Conservation (phyloP, 2,113 vertebrate species). For the Copsychus sechellarum region DNA sequence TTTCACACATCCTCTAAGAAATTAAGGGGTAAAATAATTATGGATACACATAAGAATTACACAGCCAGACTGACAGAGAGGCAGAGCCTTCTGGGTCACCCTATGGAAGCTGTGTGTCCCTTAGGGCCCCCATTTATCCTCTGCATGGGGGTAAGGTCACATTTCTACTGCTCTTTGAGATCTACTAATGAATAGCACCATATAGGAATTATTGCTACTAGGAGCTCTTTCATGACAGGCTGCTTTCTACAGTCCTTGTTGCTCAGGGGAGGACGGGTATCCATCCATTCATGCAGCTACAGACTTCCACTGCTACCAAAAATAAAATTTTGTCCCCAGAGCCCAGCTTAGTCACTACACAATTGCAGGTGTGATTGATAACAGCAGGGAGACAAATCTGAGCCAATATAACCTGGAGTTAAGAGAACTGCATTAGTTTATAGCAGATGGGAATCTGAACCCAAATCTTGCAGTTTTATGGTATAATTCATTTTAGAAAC, state of each 20-base stretch:
- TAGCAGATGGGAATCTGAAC: neutral
- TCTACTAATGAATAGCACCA: neutral
- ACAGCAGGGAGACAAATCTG: neutral
- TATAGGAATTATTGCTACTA: neutral
- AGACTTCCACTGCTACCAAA: neutral
- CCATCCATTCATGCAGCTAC: neutral
- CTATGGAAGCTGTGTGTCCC: neutral
- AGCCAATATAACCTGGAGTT: neutral
- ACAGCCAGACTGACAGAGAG: neutral
- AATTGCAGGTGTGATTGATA: conserved; percentile 1
- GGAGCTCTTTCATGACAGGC: neutral
- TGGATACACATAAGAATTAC: neutral
- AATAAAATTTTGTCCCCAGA: conserved; percentile 3
- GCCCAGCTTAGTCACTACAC: neutral
- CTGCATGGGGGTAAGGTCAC: neutral
- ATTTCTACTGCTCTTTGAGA: neutral
- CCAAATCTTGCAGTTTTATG: neutral
- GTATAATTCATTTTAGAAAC: neutral
- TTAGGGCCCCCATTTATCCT: neutral
- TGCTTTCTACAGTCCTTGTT: neutral
- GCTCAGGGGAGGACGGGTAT: neutral
- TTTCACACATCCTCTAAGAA: neutral
- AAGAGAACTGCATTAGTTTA: neutral
- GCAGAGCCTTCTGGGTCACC: neutral
- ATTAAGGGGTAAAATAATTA: neutral